Conservation (phyloP, 2,113 vertebrate genomes). For the Pungitius pungitius region DNA sequence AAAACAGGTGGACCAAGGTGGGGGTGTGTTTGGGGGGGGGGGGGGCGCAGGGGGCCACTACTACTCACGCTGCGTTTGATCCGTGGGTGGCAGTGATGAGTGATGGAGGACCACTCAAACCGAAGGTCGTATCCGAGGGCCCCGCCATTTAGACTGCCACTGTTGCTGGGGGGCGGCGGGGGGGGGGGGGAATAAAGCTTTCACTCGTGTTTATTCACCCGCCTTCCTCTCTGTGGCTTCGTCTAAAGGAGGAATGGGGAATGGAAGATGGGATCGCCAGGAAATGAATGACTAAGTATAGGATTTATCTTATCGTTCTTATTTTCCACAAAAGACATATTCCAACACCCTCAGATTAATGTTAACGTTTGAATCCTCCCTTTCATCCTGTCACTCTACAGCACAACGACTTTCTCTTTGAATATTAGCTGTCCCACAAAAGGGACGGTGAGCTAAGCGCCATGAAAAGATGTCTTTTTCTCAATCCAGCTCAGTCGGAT, state of each 20-base stretch:
- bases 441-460: constrained; percentile 9
- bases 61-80: constrained; percentile 66
- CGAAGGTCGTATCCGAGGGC: constrained; percentile 74
- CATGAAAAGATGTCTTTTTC: constrained; percentile 30
- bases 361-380: constrained; percentile 41
- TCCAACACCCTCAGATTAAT: constrained; percentile 36
- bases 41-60: constrained; percentile 32
- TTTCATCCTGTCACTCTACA: constrained; percentile 25
- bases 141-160: constrained; percentile 69
- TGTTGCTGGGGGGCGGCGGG: constrained; percentile 46
- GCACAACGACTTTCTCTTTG: neutral
- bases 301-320: constrained; percentile 46
- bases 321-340: constrained; percentile 22
- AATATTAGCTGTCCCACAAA: neutral
- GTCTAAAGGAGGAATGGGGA: constrained; percentile 22
- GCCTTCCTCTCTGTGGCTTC: constrained; percentile 41
- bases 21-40: no score
- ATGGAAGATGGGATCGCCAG: constrained; percentile 33
- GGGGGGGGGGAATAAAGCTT: constrained; percentile 65
- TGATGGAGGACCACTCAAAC: constrained; percentile 68
- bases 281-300: constrained; percentile 37
- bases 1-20: neutral
- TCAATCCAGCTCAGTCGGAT: constrained; percentile 46
- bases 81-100: constrained; percentile 70
- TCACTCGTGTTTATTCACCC: constrained; percentile 60